phyloP scores from a whole-genome alignment of 1,140 invertebrate species.

The Cardiocondyla obscurior region DNA sequence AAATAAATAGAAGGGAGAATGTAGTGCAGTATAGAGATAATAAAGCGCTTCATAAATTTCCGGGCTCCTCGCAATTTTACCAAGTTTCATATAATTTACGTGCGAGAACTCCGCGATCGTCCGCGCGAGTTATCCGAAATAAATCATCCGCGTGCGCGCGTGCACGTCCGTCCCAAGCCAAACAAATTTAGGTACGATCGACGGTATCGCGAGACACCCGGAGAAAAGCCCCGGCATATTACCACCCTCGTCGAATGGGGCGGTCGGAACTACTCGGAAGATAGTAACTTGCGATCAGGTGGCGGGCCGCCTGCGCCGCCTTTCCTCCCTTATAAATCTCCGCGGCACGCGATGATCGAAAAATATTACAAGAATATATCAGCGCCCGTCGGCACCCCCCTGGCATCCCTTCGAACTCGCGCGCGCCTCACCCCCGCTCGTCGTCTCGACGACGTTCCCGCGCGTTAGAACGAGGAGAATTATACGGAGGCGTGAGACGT shows the following conservation, averaged over 20 bases:
- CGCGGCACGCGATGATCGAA: slow-evolving; percentile 84
- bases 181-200: slow-evolving; percentile 57
- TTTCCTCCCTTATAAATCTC: slow-evolving; percentile 81
- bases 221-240: slow-evolving; percentile 53
- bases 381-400: slow-evolving; percentile 80
- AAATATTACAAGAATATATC: slow-evolving; percentile 85
- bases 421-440: not conserved
- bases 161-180: slow-evolving; percentile 50
- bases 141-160: slow-evolving; percentile 52
- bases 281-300: slow-evolving; percentile 82
- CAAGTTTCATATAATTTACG: slow-evolving; percentile 52
- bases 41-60: slow-evolving; percentile 51
- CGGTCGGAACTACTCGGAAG: slow-evolving; percentile 62
- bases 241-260: slow-evolving; percentile 53
- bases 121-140: slow-evolving; percentile 47
- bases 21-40: slow-evolving; percentile 32
- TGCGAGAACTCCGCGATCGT: slow-evolving; percentile 41
- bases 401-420: slow-evolving; percentile 20
- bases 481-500: slow-evolving; percentile 73
- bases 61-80: slow-evolving; percentile 51
- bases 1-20: not conserved
- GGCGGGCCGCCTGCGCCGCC: slow-evolving; percentile 75
- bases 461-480: slow-evolving; percentile 65
- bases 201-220: slow-evolving; percentile 57
- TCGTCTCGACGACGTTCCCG: slow-evolving; percentile 68